A percentile compares a stretch with the other conserved stretches of the same genome.
Evolutionary conservation across 23 tunicate genomes (phyloP).

Genomic region (Trididemnum nubilum): DNA sequence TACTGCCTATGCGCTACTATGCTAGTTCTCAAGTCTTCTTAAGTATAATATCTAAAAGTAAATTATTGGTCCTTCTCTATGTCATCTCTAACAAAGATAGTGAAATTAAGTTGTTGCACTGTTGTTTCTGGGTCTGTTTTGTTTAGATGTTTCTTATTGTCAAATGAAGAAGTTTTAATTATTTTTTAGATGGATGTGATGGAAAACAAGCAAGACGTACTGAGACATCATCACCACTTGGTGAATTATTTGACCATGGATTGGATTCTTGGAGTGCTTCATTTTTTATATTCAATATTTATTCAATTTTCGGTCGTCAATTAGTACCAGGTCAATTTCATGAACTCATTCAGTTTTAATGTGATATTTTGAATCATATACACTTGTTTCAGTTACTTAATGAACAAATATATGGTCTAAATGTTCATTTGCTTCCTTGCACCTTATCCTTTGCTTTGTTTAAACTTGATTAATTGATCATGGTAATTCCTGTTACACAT

Average conservation of each 20-base stretch:
- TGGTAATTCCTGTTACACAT: too few relatives aligned
- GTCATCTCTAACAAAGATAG: too few relatives aligned
- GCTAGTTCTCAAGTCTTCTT: too few relatives aligned
- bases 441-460: background rate
- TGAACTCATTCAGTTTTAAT: slow-evolving; percentile 4
- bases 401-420: background rate
- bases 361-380: too few relatives aligned
- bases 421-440: background rate
- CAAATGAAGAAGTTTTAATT: too few relatives aligned
- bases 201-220: slow-evolving; percentile 99
- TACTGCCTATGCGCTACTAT: too few relatives aligned
- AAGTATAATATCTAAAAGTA: too few relatives aligned
- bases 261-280: slow-evolving; percentile 96
- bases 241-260: slow-evolving; percentile 99
- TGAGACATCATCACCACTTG: slow-evolving; percentile 95
- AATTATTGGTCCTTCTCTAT: too few relatives aligned
- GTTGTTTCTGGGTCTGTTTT: too few relatives aligned
- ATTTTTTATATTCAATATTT: slow-evolving; percentile 71
- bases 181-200: slow-evolving; percentile 83
- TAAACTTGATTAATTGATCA: too few relatives aligned
- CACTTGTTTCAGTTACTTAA: background rate
- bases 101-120: too few relatives aligned
- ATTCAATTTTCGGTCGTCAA: slow-evolving; percentile 68
- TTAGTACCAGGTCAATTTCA: slow-evolving; percentile 40
- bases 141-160: too few relatives aligned